These are phyloP conservation scores for Gymnobelideus leadbeateri DNA, from an alignment of 2,113 vertebrate species.

Conservation along the genomic window DNA sequence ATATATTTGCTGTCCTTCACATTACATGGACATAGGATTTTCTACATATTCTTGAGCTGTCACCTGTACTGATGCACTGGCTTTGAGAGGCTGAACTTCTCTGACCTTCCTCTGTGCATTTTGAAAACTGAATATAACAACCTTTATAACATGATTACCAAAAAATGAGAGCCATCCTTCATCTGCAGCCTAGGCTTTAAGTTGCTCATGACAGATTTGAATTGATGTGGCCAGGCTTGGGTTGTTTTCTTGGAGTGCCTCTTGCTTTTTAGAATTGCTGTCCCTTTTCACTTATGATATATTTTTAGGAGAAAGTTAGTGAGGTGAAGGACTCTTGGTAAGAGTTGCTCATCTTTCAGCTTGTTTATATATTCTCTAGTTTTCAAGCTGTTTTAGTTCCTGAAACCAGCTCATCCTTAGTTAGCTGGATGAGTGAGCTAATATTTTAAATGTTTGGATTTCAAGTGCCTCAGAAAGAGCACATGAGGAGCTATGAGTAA, in stretches of 20 bases:
- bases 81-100: background rate
- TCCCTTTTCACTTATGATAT: background rate
- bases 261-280: constrained; percentile 28
- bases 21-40: background rate
- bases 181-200: background rate
- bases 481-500: constrained; percentile 50
- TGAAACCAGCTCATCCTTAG: background rate
- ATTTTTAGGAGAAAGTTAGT: constrained; percentile 21
- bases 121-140: background rate
- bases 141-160: background rate
- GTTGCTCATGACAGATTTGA: background rate
- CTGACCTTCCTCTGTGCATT: constrained; percentile 8
- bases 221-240: background rate
- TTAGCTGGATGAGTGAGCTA: constrained; percentile 11
- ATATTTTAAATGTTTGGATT: constrained; percentile 45
- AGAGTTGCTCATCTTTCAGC: constrained; percentile 13
- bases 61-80: background rate
- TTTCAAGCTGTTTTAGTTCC: constrained; percentile 32
- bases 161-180: background rate
- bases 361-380: constrained; percentile 36
- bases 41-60: background rate
- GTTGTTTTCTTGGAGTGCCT: constrained; percentile 12
- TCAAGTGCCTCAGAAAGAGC: constrained; percentile 37
- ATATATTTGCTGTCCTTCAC: background rate
- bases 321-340: constrained; percentile 19